Conservation (phyloP, 2,797 vertebrate species). For the Neopelma chrysocephalum region DNA sequence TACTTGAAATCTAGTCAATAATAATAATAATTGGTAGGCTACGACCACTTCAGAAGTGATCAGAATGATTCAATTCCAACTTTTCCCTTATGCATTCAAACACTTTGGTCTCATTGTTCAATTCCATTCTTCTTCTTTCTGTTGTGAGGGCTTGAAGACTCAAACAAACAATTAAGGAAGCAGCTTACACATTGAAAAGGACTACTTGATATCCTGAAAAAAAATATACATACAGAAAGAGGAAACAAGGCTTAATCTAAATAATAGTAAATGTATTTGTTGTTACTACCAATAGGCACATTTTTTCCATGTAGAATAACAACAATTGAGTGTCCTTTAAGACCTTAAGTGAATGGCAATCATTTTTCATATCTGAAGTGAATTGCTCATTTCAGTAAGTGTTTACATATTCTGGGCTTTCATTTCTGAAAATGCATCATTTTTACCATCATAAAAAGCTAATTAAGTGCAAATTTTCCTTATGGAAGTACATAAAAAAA, state of each 20-base stretch:
- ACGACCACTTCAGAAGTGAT: background rate
- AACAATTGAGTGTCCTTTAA: background rate
- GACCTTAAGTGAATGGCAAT: background rate
- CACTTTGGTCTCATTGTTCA: background rate
- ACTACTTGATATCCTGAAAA: background rate
- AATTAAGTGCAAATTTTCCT: background rate
- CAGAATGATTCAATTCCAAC: background rate
- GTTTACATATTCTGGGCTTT: background rate
- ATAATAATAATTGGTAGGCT: background rate
- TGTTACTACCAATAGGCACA: background rate
- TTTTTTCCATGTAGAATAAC: background rate
- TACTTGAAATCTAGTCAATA: background rate
- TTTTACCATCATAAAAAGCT: background rate
- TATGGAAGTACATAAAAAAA: background rate
- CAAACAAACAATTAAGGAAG: background rate
- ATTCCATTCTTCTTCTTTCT: background rate
- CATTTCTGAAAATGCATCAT: background rate
- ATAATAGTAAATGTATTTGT: background rate
- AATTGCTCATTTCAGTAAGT: background rate
- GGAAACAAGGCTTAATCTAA: background rate
- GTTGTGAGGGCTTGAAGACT: background rate
- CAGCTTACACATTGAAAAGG: background rate
- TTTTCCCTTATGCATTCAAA: background rate
- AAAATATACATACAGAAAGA: background rate
- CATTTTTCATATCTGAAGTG: background rate